A percentile compares a stretch with the other conserved stretches of the same genome.
These are phyloP conservation scores for Radopholus similis DNA, from an alignment of 1,140 invertebrate genomes.

Conservation along the genomic window DNA sequence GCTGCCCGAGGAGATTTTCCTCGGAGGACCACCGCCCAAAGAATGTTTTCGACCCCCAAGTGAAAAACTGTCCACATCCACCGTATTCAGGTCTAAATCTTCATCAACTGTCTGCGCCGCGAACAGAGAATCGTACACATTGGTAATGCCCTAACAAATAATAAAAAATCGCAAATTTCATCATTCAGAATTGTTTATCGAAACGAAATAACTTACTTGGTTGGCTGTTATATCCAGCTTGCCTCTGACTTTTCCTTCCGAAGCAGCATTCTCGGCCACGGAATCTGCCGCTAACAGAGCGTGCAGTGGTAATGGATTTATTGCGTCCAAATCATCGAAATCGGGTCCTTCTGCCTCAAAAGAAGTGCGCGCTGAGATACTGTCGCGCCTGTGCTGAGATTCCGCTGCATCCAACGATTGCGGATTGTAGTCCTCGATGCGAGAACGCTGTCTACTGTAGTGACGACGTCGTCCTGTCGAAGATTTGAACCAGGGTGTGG, in stretches of 20 bases:
- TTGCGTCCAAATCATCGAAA: conserved; percentile 90
- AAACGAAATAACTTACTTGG: background rate
- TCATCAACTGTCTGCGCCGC: conserved; percentile 60
- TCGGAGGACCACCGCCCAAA: conserved; percentile 66
- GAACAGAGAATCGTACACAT: conserved; percentile 61
- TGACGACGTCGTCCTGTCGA: background rate
- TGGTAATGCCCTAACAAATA: conserved; percentile 21
- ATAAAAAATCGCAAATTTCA: conserved; percentile 3
- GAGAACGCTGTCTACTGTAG: background rate
- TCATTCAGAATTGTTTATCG: background rate
- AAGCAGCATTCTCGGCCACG: background rate
- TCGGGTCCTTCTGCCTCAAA: conserved; percentile 67
- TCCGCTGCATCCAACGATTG: background rate
- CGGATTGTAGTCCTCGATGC: background rate
- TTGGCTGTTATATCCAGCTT: background rate
- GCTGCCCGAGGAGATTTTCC: conserved; percentile 17
- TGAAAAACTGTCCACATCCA: conserved; percentile 29
- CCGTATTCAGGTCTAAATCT: conserved; percentile 67
- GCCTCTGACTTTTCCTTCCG: background rate
- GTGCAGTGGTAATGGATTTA: conserved; percentile 91
- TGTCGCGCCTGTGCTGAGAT: background rate
- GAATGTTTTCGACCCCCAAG: conserved; percentile 58
- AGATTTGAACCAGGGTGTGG: conserved; percentile 9
- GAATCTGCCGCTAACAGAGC: conserved; percentile 87
- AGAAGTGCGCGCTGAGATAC: background rate